A percentile compares a stretch with the other conserved stretches of the same genome.
Conservation (phyloP, 2,888 invertebrate genomes). For the Neoascia interrupta region DNA sequence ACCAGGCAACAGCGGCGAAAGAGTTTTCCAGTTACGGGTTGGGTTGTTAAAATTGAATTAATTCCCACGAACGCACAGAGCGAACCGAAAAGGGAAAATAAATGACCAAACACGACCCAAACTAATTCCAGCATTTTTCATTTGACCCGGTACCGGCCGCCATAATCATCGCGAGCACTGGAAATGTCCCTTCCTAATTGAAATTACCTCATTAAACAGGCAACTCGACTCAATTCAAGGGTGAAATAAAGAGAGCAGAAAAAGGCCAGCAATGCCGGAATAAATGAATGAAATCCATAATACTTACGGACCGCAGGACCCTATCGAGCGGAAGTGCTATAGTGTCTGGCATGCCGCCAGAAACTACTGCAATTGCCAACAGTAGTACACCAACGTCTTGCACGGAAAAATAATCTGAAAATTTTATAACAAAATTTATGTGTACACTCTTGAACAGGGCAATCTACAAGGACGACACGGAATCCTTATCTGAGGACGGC, state of each 20-base stretch:
- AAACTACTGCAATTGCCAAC: constrained; percentile 47
- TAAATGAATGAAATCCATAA: constrained; percentile 63
- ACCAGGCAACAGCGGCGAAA: too few relatives aligned
- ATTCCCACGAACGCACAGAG: constrained; percentile 47
- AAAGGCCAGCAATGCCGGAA: constrained; percentile 54
- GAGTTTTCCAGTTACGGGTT: constrained; percentile 30
- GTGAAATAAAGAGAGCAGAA: constrained; percentile 59
- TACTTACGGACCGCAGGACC: constrained; percentile 42
- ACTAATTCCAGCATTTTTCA: constrained; percentile 66
- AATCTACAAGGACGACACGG: too few relatives aligned
- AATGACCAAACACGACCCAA: constrained; percentile 66
- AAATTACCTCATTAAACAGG: constrained; percentile 69
- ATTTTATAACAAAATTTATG: constrained; percentile 58
- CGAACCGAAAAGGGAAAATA: constrained; percentile 53
- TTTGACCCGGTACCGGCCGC: constrained; percentile 24
- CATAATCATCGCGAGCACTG: constrained; percentile 56
- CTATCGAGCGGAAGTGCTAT: constrained; percentile 41
- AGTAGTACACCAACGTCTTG: constrained; percentile 4
- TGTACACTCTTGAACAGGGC: background rate
- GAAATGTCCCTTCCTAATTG: constrained; percentile 67
- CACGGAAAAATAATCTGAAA: constrained; percentile 44
- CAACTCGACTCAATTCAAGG: constrained; percentile 67
- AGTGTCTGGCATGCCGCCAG: constrained; percentile 65
- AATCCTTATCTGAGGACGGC: too few relatives aligned
- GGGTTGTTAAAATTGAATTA: constrained; percentile 61